Evolutionary conservation across 2,113 vertebrate genomes (phyloP), one percentile per base, ranked within the genome.

Genomic region (Charadrius vociferus): DNA sequence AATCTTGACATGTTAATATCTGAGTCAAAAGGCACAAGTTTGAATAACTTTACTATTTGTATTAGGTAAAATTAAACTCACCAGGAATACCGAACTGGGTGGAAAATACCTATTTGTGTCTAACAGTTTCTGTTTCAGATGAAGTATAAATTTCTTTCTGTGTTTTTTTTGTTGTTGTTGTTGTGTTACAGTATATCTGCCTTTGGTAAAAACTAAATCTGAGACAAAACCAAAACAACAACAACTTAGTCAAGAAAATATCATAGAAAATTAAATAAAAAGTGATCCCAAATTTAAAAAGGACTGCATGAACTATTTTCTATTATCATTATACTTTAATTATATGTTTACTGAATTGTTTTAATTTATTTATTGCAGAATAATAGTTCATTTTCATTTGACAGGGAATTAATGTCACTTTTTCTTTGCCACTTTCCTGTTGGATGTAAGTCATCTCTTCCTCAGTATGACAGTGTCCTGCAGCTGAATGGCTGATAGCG

Each of bases 381-480:
- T 91, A 96, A 97, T 86, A 91, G 89, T 79, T 96, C 18, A 47
- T 78, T 96, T 98, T 95, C 56, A 95, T 95, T 94, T 95, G 95
- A 86, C 90, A 94, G 92, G 73, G 92, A 97, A 96, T 97, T 97
- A 34, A 56, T 56, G 30, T 20, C 55, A 96, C 80, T 96, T 97
- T 95, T 85, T 81, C 97, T 97, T 97, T 94, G 71, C 89, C 93
- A 95, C 8, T 93, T 98, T 97, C 95, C 92, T 96, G 75, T 94
- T 97, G 92, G 91, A 95, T 84, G 50, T 67, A 97, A 96, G 92
- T 90, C 43, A 49, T 63, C 61, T 96, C 86, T 98, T 97, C 96
- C 97, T 97, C 87, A 90, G 91, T 89, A 78, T 91, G 96, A 96
- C 96, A 96, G 90, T 96, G 94, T 98, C 91, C 95, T 95, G 95